Evolutionary conservation across 2,888 invertebrate species (phyloP), one percentile per base, ranked within the genome.

Genomic region (Synergus umbraculus): DNA sequence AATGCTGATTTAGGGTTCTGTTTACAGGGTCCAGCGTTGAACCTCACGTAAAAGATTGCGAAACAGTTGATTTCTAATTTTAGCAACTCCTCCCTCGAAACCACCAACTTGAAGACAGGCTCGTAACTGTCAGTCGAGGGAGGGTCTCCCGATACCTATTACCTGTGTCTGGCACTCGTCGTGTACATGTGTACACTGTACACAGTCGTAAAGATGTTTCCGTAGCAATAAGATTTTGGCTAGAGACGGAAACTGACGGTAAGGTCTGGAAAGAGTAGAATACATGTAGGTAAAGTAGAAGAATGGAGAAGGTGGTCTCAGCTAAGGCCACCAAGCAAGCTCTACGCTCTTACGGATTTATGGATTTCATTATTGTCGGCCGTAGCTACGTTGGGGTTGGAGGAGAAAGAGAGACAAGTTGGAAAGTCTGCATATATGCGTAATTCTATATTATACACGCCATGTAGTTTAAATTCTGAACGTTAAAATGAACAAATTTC

Each of bases 341-440:
- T 93, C 93, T 93, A 93, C 93, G 93, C 92, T 93, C 93, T 93
- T 93, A 93, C 93, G 94, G 93, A 94, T 94, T 94, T 94, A 94
- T 94, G 94, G 94, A 94, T 94, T 94, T 94, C 94, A 94, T 94
- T 94, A 94, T 94, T 94, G 94, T 93, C 93, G 93, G 92, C 92
- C 92, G 93, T 93, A 94, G 93, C 93, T 93, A 93, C 93, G 93
- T 86, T 83, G 82, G 81, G 83, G 81, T 81, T 66, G 54, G 18
- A 54, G 81, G 79, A 79, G 84, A 78, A 84, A 76, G 78, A 80
- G 82, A 77, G 80, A 58, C 69, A 69, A 49, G 15, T 54, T 69
- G 44, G 22, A 67, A 46, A 67, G 73, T 81, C 66, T 60, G 81
- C 77, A 83, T 79, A 83, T 79, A 78, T 83, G 79, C 63, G 69